Base-by-base conservation (phyloP, 2,888 invertebrate genomes). In the Zygothrica quintamaculata region DNA sequence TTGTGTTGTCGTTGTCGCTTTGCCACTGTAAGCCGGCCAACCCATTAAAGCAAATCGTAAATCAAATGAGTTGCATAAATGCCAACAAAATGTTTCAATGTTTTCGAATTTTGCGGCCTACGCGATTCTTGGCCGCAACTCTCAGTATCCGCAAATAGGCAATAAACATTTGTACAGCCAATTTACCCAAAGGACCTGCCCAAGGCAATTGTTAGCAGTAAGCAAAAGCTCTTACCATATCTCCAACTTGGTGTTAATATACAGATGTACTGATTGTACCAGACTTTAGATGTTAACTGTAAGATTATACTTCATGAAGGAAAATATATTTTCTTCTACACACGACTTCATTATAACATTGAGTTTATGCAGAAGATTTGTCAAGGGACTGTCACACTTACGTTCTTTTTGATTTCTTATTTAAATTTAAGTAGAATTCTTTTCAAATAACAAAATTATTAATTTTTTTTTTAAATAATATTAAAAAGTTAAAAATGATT, bases 61-160 rank as follows among this genome's bases (percentile, higher is more conserved):
- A 82, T 82, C 82, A 82, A 79, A 77, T 77, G 84, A 74, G 80
- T 76, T 85, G 80, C 84, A 77, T 77, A 82, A 82, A 82, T 79
- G 82, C 70, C 75, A 64, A 74, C 85, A 79, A 84, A 81, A 77
- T 85, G 77, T 77, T 85, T 74, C 73, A 81, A 84, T 84, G 85
- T 84, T 82, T 84, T 82, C 56, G 48, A 70, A 75, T 77, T 71
- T 44, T 65, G 59, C 79, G 73, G 75, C 72, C 68, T 43, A 56
- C 52, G 56, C 62, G 58, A 48, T 42, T 43, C 37, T 22, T 22
- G 36, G 22, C 46, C 12, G 11, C 18, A 16, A 36, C 22, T n/a
- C 11, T 1, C 34, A 47, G 34, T 44, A 62, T 67, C 44, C 57
- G 56, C 62, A 57, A 67, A 47, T 62, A 50, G 67, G 67, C 74